A percentile compares a stretch with the other conserved stretches of the same genome.
Evolutionary conservation across 2,888 invertebrate genomes (phyloP).

Genomic region (Pyrochroa serraticornis): DNA sequence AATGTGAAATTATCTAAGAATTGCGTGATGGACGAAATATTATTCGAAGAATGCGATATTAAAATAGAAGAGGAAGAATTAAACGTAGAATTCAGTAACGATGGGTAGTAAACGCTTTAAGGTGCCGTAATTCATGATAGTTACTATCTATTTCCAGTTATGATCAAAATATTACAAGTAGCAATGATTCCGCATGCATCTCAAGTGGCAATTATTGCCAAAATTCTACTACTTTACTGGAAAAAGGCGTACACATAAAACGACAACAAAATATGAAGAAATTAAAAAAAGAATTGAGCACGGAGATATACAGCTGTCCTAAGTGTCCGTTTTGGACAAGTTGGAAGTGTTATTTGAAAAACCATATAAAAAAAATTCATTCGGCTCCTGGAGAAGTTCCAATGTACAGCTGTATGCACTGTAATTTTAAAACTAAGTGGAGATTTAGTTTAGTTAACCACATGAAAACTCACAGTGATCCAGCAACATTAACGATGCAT

Average conservation of each 20-base stretch:
- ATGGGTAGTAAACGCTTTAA: not conserved
- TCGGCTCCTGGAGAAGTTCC: conserved; percentile 6
- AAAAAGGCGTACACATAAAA: too few species aligned
- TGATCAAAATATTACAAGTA: too few species aligned
- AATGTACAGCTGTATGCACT: conserved; percentile 7
- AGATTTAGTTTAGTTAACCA: conserved; percentile 20
- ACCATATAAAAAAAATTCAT: conserved; percentile 21
- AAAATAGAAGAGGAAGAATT: conserved; percentile 20
- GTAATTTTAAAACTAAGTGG: conserved; percentile 21
- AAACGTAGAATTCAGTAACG: not conserved
- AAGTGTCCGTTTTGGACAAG: conserved; percentile 21
- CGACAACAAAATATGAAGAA: too few species aligned
- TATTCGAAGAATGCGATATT: conserved; percentile 18
- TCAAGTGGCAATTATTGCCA: too few species aligned
- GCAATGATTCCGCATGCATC: too few species aligned
- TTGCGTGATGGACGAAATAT: conserved; percentile 1
- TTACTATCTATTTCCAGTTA: too few species aligned
- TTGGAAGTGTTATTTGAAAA: conserved; percentile 23
- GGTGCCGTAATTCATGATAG: too few species aligned
- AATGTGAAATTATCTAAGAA: too few species aligned
- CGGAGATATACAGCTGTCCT: conserved; percentile 15
- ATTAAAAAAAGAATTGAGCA: conserved; percentile 5
- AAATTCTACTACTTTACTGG: too few species aligned
- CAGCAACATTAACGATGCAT: conserved; percentile 13
- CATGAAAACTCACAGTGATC: conserved; percentile 19